Evolutionary conservation across 2,888 invertebrate species (phyloP).

Genomic region (Helicoverpa assulta): DNA sequence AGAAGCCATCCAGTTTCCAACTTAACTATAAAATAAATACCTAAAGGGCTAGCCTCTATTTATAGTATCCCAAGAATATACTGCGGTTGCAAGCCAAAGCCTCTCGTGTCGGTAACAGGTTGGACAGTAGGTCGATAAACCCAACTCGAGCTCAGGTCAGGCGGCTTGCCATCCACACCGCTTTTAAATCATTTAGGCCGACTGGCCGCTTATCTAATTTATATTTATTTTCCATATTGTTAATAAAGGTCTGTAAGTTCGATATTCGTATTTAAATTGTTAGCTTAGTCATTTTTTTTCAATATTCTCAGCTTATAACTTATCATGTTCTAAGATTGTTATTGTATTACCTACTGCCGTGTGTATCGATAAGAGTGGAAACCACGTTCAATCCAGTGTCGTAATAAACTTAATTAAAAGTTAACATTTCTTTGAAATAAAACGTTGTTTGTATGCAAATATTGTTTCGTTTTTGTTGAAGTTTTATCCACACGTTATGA

Average conservation of each 20-base stretch:
- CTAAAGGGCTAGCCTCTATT: conserved; percentile 17
- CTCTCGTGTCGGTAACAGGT: conserved; percentile 47
- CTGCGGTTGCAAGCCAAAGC: conserved; percentile 43
- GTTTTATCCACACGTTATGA: background rate
- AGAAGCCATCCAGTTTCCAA: background rate
- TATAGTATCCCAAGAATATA: conserved; percentile 39
- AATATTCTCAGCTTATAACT: background rate
- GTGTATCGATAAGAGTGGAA: conserved; percentile 22
- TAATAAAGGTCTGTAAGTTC: background rate
- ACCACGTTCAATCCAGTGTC: conserved; percentile 11
- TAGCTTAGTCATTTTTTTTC: background rate
- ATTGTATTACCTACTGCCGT: background rate
- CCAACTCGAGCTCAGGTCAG: conserved; percentile 57
- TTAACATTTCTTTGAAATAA: conserved; percentile 4
- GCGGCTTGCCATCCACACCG: conserved; percentile 49
- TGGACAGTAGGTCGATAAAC: conserved; percentile 69
- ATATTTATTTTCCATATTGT: conserved; percentile 25
- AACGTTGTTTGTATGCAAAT: conserved; percentile 17
- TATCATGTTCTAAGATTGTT: conserved; percentile 6
- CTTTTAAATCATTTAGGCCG: conserved; percentile 55
- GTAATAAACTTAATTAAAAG: conserved; percentile 1
- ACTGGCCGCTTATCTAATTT: conserved; percentile 26
- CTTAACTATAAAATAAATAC: background rate
- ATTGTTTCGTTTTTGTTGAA: conserved; percentile 5
- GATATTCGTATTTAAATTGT: conserved; percentile 10